Evolutionary conservation across 2,797 vertebrate species (phyloP).

Genomic region (Premnoplex brunnescens): DNA sequence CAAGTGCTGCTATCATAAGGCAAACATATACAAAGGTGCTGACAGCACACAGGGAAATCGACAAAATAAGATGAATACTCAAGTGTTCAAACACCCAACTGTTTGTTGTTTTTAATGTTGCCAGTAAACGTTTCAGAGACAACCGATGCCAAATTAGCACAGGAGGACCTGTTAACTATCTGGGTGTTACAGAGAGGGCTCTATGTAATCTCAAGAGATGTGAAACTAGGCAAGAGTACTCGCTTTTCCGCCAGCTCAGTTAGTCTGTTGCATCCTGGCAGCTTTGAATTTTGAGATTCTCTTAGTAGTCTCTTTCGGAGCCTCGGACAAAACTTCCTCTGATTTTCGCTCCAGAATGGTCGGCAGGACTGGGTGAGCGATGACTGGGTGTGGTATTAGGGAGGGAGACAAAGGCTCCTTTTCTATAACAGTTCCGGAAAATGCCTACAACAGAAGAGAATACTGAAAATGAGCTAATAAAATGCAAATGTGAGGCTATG

Average conservation of each 20-base stretch:
- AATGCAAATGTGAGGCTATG: slow-evolving; percentile 34
- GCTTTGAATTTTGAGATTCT: slow-evolving; percentile 96
- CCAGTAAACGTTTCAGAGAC: slow-evolving; percentile 14
- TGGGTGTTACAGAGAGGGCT: neutral
- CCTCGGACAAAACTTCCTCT: slow-evolving; percentile 83
- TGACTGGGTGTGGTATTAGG: slow-evolving; percentile 80
- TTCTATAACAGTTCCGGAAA: slow-evolving; percentile 95
- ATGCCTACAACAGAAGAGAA: slow-evolving; percentile 81
- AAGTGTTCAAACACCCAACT: slow-evolving; percentile 56
- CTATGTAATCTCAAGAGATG: neutral
- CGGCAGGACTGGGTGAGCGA: slow-evolving; percentile 84
- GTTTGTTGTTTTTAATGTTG: slow-evolving; percentile 38
- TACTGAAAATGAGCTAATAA: slow-evolving; percentile 41
- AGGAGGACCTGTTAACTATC: slow-evolving; percentile 4
- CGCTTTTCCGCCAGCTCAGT: slow-evolving; percentile 30
- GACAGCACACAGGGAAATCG: slow-evolving; percentile 65
- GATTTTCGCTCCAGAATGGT: slow-evolving; percentile 90
- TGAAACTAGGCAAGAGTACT: neutral
- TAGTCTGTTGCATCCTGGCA: slow-evolving; percentile 87
- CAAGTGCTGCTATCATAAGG: slow-evolving; percentile 71
- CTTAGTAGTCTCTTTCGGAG: slow-evolving; percentile 73
- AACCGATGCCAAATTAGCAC: slow-evolving; percentile 34
- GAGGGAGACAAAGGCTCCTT: slow-evolving; percentile 87
- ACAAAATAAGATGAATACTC: slow-evolving; percentile 60
- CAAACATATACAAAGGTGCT: slow-evolving; percentile 71